Percentiles rank a stretch among this genome's conserved stretches.
Evolutionary conservation across 2,113 vertebrate species (phyloP).

Genomic region (Catagonus wagneri): DNA sequence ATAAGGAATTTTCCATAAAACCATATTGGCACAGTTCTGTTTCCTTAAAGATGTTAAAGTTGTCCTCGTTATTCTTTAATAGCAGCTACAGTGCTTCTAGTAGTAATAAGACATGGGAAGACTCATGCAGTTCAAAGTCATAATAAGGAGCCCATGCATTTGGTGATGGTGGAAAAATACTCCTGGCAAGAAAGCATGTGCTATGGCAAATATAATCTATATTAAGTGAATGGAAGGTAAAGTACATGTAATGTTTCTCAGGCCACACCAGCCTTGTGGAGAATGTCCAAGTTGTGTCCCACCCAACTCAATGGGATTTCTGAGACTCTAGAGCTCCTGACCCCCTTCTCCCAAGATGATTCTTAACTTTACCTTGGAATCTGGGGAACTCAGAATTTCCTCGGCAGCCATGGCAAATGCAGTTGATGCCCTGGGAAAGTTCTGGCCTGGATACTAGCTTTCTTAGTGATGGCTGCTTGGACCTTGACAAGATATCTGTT

Average conservation of each 20-base stretch:
- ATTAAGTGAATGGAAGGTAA: background rate
- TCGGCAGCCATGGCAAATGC: background rate
- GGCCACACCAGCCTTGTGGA: background rate
- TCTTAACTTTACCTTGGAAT: background rate
- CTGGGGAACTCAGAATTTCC: background rate
- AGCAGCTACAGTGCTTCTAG: background rate
- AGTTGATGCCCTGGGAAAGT: background rate
- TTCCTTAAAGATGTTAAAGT: constrained; percentile 16
- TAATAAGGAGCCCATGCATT: background rate
- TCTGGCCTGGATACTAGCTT: no score
- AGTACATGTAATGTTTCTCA: background rate
- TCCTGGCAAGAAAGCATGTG: background rate
- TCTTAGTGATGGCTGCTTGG: no score
- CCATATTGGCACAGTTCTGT: background rate
- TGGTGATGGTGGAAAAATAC: background rate
- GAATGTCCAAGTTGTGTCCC: background rate
- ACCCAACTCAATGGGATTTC: background rate
- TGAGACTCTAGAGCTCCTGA: background rate
- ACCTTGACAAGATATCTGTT: no score
- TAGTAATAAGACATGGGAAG: background rate
- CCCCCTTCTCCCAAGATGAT: background rate
- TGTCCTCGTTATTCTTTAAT: background rate
- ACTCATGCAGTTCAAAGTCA: background rate
- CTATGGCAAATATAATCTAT: background rate
- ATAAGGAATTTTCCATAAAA: background rate